Percentiles rank a stretch among this genome's conserved stretches.
Conservation (phyloP, 2,888 invertebrate genomes). For the Gastracanthus pulcherrimus region DNA sequence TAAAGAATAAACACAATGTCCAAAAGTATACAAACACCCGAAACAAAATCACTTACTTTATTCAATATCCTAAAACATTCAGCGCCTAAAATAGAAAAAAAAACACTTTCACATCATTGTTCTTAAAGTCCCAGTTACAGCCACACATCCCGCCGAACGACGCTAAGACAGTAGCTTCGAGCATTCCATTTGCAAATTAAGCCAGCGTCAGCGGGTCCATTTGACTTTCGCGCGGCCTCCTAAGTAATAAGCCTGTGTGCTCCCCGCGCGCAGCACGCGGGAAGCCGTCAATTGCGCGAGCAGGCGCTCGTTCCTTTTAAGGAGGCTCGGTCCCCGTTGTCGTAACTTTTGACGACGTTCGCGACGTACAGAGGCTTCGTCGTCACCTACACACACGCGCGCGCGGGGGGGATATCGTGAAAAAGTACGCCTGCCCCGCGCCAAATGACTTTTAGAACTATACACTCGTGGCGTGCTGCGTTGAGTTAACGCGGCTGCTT, state of each 20-base stretch:
- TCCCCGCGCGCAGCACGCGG: too few species aligned
- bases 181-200: conserved; percentile 52
- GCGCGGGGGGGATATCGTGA: not conserved
- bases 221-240: conserved; percentile 22
- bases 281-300: conserved; percentile 44
- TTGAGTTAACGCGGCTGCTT: not conserved
- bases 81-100: too few species aligned
- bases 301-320: conserved; percentile 4
- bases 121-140: not conserved
- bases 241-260: conserved; percentile 48
- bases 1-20: too few species aligned
- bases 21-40: too few species aligned
- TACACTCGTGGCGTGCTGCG: not conserved
- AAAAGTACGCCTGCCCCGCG: not conserved
- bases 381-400: not conserved
- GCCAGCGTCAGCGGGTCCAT: conserved; percentile 21
- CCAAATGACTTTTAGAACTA: not conserved
- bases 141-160: not conserved
- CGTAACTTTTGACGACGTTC: conserved; percentile 31
- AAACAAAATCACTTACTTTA: too few species aligned
- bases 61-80: too few species aligned
- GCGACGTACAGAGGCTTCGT: not conserved
- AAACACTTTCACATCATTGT: too few species aligned
- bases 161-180: not conserved
- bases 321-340: not conserved